A percentile compares a stretch with the other conserved stretches of the same genome.
Conservation (phyloP, 1,140 invertebrate species). For the Calycopis cecrops region DNA sequence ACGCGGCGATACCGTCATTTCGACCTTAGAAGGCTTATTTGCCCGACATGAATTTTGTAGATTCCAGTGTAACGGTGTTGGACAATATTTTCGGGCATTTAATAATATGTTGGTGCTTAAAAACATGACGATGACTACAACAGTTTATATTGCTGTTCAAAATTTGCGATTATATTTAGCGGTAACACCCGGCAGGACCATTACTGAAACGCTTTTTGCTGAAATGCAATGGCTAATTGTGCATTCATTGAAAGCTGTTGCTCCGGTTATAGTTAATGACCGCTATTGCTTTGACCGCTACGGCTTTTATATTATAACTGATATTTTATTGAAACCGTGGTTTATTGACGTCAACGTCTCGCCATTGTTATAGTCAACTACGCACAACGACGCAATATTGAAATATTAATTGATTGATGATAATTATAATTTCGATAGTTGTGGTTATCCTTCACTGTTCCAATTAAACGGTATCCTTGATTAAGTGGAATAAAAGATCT, state of each 20-base stretch:
- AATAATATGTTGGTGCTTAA: no score
- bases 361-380: conserved; percentile 95
- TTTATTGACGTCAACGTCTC: conserved; percentile 95
- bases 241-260: conserved; percentile 88
- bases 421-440: conserved; percentile 91
- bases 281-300: conserved; percentile 93
- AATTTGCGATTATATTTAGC: no score
- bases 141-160: no score
- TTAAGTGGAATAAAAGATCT: conserved; percentile 93
- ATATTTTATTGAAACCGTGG: conserved; percentile 90
- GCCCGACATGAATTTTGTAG: no score
- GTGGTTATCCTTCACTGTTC: conserved; percentile 93
- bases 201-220: conserved; percentile 90
- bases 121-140: no score
- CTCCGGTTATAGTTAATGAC: conserved; percentile 86
- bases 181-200: no score
- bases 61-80: no score
- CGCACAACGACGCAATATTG: conserved; percentile 95
- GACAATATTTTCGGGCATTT: no score
- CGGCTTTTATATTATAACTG: conserved; percentile 94
- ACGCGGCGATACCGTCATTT: no score
- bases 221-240: conserved; percentile 94
- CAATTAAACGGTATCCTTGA: conserved; percentile 93
- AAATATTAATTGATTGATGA: conserved; percentile 81
- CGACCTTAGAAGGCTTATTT: no score